phyloP scores from a whole-genome alignment of 2,888 invertebrate species.

The Tipula confusa region DNA sequence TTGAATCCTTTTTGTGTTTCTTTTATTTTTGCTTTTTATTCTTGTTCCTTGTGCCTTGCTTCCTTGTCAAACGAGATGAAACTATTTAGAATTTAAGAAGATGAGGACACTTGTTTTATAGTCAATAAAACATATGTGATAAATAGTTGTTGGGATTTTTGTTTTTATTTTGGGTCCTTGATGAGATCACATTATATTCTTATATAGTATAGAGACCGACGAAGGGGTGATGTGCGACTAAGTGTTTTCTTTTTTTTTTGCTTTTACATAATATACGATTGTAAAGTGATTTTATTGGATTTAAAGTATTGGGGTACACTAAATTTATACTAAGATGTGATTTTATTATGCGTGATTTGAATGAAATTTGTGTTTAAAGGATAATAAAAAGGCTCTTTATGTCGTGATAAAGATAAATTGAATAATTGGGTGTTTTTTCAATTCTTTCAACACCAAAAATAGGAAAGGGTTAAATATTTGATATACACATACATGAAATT shows the following conservation, averaged over 20 bases:
- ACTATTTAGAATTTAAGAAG: slow-evolving; percentile 26
- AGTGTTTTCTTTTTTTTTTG: not conserved
- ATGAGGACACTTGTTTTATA: slow-evolving; percentile 26
- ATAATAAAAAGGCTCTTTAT: not conserved
- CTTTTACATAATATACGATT: not conserved
- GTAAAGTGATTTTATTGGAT: not conserved
- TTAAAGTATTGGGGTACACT: not conserved
- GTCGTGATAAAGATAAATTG: not conserved
- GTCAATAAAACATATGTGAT: slow-evolving; percentile 30
- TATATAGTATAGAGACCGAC: too few relatives aligned
- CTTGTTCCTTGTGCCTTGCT: not conserved
- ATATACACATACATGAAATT: not conserved
- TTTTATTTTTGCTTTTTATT: not conserved
- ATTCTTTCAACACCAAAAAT: not conserved
- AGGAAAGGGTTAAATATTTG: not conserved
- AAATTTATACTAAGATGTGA: not conserved
- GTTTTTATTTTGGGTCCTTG: not conserved
- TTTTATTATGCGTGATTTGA: slow-evolving; percentile 20
- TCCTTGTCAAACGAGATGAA: not conserved
- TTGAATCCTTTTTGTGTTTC: not conserved
- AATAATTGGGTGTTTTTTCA: not conserved
- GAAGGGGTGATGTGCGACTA: slow-evolving; percentile 25
- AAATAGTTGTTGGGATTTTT: not conserved
- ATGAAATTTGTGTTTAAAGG: not conserved
- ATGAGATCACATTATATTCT: not conserved